Evolutionary conservation across 2,888 invertebrate species (phyloP), one percentile per base, ranked within the genome.

Genomic region (Myopa testacea): DNA sequence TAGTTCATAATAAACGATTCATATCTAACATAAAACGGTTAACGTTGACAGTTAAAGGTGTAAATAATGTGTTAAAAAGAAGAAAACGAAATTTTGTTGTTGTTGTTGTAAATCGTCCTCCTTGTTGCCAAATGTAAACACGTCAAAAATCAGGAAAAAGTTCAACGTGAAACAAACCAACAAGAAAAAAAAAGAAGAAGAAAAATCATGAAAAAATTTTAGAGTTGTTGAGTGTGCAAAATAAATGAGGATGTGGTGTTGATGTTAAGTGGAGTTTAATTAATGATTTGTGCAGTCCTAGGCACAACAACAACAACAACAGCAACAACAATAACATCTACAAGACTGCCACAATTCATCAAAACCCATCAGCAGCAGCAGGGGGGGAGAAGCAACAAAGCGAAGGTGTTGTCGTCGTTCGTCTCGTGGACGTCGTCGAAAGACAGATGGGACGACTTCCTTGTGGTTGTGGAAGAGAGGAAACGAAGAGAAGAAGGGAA

Each of bases 231-330:
- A 74, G 38, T 50, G 74, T 60, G 40, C 4, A 60, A 67, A 75
- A 85, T 85, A 86, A 86, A 85, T 87, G 87, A 84, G 85, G 87
- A 84, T 87, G 87, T 85, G 87, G 85, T 87, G 86, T 86, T 87
- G 87, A 87, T 85, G 86, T 86, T 87, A 87, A 87, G 87, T 87
- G 86, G 85, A 84, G 84, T 87, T 87, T 87, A 86, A 87, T 87
- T 87, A 87, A 87, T 87, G 87, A 87, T 84, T 86, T 86, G 84
- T 86, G 82, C 83, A 68, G 68, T 16, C 26, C 19, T 38, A 55
- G 55, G 34, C 5, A 4, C 26, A 52, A 55, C 55, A 62, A 76
- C 38, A 69, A 69, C 45, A 58, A 4, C 63, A 70, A 34, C 40
- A 52, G 68, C 72, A 67, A 72, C 67, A 26, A 37, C 58, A 16